Evolutionary conservation across 92 coral and sea anemone species (phyloP), one percentile per base, ranked within the genome.

Genomic region (Anthopleura xanthogrammica): DNA sequence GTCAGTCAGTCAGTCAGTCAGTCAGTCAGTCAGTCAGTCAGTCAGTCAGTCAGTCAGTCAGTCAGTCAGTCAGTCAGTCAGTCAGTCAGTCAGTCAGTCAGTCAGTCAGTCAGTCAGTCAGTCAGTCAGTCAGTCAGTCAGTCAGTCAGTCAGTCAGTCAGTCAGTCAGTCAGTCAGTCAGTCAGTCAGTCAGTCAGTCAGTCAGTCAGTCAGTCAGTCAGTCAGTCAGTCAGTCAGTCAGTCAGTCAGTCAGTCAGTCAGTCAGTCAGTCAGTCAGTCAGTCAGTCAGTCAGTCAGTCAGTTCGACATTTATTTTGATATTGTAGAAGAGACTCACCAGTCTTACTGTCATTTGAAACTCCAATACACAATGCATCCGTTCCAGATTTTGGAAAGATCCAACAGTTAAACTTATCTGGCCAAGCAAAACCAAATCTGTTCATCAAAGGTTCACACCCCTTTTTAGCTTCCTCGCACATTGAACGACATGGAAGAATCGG

Each of bases 381-480:
- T 11, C 74, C 74, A 36, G 29, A 68, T 43, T 56, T 24, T 1
- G 89, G 89, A 64, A 71, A 86, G 29, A 0, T 9, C 39, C 77
- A 39, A 64, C 89, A 86, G 41, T 86, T 80, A 76, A 86, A 54
- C 60, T 81, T 80, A 77, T 80, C 24, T 50, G 89, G 89, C 89
- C 89, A 86, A 16, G 16, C 22, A 62, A 86, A 86, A 1, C 89
- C 89, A 84, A 74, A 81, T n/a, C 36, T 62, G 22, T 58, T 74
- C 89, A 86, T 86, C 43, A 86, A 12, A 2, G 60, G 46, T 1
- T 58, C 43, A 58, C 89, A 86, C 12, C 89, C 89, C 3, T 29
- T 52, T 60, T 65, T 86, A 19, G 89, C 78, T 58, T 80, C 76
- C 11, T 80, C 72, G 17, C 89, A 86, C 4, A 86, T 52, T 14